phyloP scores from a whole-genome alignment of 1,140 invertebrate species.

The Lepidurus arcticus region DNA sequence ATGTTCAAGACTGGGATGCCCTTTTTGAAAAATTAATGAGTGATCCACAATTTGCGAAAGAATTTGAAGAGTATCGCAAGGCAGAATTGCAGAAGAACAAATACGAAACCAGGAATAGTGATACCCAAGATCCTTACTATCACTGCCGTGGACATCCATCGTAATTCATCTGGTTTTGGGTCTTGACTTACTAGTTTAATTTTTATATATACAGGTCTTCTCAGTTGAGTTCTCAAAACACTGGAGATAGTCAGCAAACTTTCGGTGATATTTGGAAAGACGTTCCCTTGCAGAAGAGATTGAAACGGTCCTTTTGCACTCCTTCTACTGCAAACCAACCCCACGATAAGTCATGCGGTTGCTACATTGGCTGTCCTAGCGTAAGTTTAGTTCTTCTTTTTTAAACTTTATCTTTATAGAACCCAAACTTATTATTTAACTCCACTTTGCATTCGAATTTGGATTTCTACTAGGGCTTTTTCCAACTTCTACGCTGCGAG shows the following conservation, averaged over 20 bases:
- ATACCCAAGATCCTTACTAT: background rate
- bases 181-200: background rate
- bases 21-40: background rate
- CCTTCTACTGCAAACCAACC: background rate
- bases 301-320: background rate
- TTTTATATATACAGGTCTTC: background rate
- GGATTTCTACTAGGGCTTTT: background rate
- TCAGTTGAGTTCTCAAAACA: background rate
- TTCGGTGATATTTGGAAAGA: background rate
- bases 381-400: background rate
- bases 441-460: background rate
- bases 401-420: background rate
- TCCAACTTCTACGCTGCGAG: background rate
- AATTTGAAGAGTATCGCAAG: background rate
- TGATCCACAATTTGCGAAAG: background rate
- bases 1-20: background rate
- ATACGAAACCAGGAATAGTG: background rate
- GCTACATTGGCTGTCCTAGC: background rate
- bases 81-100: background rate
- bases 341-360: background rate
- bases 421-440: background rate
- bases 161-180: background rate
- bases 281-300: background rate
- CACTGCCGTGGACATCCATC: background rate
- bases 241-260: background rate